A percentile compares a stretch with the other conserved stretches of the same genome.
Evolutionary conservation across 2,113 vertebrate species (phyloP).

Genomic region (Pangasianodon hypophthalmus): DNA sequence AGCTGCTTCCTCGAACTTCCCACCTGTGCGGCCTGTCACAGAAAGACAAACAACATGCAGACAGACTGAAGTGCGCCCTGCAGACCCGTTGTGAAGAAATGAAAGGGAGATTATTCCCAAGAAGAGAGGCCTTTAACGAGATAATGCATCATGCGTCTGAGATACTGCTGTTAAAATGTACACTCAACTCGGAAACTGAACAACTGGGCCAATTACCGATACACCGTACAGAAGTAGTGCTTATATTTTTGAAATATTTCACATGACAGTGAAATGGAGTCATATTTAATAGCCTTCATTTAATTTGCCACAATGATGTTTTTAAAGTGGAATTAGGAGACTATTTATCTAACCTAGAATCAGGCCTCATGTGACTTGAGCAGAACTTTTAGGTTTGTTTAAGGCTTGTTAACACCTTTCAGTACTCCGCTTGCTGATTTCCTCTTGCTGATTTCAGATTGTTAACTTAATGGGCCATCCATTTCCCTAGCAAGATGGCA

Average conservation of each 20-base stretch:
- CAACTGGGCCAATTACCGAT: conserved; percentile 11
- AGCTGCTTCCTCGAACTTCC: conserved; percentile 69
- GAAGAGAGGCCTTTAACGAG: conserved; percentile 41
- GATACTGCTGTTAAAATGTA: conserved; percentile 25
- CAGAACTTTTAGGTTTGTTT: conserved; percentile 30
- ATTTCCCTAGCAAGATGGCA: conserved; percentile 46
- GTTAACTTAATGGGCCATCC: conserved; percentile 44
- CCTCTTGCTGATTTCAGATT: conserved; percentile 18
- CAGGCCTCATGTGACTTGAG: conserved; percentile 12
- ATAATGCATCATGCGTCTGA: conserved; percentile 36
- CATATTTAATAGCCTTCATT: conserved; percentile 12
- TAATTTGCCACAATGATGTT: conserved; percentile 23
- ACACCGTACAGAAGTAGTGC: neutral
- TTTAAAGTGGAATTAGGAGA: conserved; percentile 22
- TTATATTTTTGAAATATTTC: conserved; percentile 12
- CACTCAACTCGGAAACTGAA: conserved; percentile 10
- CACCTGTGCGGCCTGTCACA: conserved; percentile 70
- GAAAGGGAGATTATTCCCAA: conserved; percentile 31
- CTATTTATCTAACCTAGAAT: conserved; percentile 26
- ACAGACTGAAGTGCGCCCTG: conserved; percentile 11
- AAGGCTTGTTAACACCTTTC: conserved; percentile 43
- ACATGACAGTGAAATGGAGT: neutral
- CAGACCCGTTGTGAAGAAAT: conserved; percentile 48
- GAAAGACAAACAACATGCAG: conserved; percentile 44
- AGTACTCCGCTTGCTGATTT: conserved; percentile 28